Percentiles rank a stretch among this genome's conserved stretches.
Evolutionary conservation across 2,113 vertebrate species (phyloP).

Genomic region (Leptocoma aspasia): DNA sequence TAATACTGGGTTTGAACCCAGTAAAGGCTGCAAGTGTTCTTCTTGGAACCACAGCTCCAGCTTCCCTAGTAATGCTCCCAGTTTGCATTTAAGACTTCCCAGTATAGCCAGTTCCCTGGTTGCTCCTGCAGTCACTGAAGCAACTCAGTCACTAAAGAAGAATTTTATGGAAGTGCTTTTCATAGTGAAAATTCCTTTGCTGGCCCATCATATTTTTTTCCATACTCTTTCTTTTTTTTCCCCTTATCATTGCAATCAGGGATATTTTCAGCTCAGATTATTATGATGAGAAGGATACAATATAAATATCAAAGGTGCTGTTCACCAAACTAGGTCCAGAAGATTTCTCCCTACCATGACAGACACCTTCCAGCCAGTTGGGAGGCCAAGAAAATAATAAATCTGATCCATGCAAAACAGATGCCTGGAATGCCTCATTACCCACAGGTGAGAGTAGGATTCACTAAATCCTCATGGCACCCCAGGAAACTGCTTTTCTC

Average conservation of each 20-base stretch:
- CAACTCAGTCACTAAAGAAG: neutral
- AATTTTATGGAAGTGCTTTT: neutral
- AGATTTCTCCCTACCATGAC: neutral
- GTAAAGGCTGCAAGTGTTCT: neutral
- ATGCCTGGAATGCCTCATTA: slow-evolving; percentile 48
- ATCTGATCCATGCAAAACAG: slow-evolving; percentile 42
- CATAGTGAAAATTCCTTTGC: neutral
- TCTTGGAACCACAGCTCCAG: neutral
- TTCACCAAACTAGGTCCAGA: neutral
- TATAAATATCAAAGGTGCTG: neutral
- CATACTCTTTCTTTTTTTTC: neutral
- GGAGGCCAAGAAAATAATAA: slow-evolving; percentile 44
- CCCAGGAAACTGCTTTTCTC: slow-evolving; percentile 16
- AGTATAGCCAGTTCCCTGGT: neutral
- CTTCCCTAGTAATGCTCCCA: neutral
- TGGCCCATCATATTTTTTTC: neutral
- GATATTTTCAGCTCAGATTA: neutral
- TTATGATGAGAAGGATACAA: neutral
- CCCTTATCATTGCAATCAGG: neutral
- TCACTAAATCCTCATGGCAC: slow-evolving; percentile 64
- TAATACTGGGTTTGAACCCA: neutral
- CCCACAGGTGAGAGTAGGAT: slow-evolving; percentile 35
- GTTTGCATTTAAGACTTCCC: neutral
- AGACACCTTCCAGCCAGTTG: slow-evolving; percentile 22
- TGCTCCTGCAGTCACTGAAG: neutral